Base-by-base conservation (phyloP, 2,888 invertebrate genomes). In the Acrobasis repandana region DNA sequence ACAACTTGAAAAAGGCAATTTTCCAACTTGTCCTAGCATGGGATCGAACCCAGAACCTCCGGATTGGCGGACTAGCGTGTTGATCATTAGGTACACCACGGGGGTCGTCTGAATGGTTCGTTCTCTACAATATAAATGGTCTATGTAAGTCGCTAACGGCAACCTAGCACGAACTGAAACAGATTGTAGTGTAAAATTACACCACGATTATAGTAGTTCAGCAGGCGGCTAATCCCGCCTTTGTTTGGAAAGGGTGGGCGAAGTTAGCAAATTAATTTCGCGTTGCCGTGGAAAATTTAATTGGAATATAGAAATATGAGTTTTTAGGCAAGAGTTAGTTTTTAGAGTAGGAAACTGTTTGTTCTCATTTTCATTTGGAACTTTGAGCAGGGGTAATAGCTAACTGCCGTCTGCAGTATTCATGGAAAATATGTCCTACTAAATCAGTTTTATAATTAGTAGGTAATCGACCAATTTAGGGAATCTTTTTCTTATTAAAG, bases 221-320 rank as follows among this genome's bases (percentile, higher is more conserved):
- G 28, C 14, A 11, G 14, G 43, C 3, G 14, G 43, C 10, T 28
- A 54, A 36, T 38, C 36, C 9, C n/a, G n/a, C 15, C 36, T 15
- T 9, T 54, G 52, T 34, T 52, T 36, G 36, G 5, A 43, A 16
- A 54, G 34, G 52, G 51, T 14, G 9, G 52, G 52, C 16, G 16
- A 54, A 54, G 16, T 36, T 54, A 15, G 10, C 34, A 36, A 54
- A 38, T 38, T 34, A 38, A 36, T 54, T 54, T 15, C 34, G 15
- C 34, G 28, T 28, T 28, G 50, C 20, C 28, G 20, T 14, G 50
- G 28, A 50, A 50, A 50, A 33, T 50, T 50, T 50, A 50, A 50
- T 50, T 50, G 50, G 52, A 36, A 36, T 36, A 36, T 54, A n/a
- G n/a, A n/a, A n/a, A n/a, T 36, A 15, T n/a, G 15, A 16, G 9